A percentile compares a stretch with the other conserved stretches of the same genome.
Conservation (phyloP, 1,140 invertebrate genomes). For the Hesperophylax magnus region DNA sequence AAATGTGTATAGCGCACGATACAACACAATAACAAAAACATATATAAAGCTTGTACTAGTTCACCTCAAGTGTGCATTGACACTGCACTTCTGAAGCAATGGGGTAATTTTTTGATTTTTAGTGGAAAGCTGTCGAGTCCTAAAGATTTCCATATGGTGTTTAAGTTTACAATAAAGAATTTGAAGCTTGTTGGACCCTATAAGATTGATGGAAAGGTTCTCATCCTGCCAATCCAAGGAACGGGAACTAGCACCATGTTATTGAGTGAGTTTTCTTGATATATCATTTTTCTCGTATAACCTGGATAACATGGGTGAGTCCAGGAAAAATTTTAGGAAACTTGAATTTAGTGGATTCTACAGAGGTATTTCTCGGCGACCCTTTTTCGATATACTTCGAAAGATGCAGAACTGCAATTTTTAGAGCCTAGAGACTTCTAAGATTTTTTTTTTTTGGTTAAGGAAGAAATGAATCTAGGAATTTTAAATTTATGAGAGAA, state of each 20-base stretch:
- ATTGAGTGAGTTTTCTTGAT: constrained; percentile 61
- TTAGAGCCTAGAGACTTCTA: not conserved
- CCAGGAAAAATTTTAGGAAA: not conserved
- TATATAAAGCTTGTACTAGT: too few relatives aligned
- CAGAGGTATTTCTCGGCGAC: too few relatives aligned
- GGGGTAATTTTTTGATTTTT: constrained; percentile 11
- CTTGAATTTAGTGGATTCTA: too few relatives aligned
- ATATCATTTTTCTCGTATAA: not conserved
- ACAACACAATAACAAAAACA: too few relatives aligned
- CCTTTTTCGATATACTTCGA: too few relatives aligned
- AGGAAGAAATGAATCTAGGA: too few relatives aligned
- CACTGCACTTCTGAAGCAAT: too few relatives aligned
- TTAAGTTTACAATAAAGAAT: constrained; percentile 28
- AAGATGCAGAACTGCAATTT: too few relatives aligned
- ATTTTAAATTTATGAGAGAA: not conserved
- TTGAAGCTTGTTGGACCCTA: constrained; percentile 68
- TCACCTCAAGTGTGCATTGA: too few relatives aligned
- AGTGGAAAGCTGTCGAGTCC: constrained; percentile 54
- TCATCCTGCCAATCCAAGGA: constrained; percentile 72
- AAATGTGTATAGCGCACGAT: too few relatives aligned
- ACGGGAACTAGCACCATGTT: constrained; percentile 68
- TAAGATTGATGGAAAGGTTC: constrained; percentile 67
- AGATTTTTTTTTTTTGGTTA: too few relatives aligned
- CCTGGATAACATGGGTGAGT: not conserved
- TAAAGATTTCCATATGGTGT: constrained; percentile 47